phyloP scores from a whole-genome alignment of 2,888 invertebrate species.

The Scaptomyza parva region DNA sequence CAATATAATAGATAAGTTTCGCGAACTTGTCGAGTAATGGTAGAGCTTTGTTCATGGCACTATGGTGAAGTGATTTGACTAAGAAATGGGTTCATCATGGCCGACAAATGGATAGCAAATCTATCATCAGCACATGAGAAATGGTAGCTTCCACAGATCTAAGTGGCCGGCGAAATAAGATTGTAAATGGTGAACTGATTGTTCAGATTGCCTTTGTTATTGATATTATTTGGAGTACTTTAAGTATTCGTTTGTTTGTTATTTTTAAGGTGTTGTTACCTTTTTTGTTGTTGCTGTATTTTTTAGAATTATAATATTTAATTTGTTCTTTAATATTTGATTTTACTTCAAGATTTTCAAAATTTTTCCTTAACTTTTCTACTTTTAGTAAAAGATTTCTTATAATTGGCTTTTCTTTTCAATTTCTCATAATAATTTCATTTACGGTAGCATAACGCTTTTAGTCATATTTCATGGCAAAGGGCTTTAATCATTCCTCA shows the following conservation, averaged over 20 bases:
- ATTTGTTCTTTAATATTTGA: neutral
- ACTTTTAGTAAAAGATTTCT: neutral
- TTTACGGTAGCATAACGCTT: conserved; percentile 29
- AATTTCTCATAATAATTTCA: neutral
- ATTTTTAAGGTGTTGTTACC: too few relatives aligned
- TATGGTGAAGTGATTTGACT: conserved; percentile 22
- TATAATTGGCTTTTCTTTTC: neutral
- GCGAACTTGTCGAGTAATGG: conserved; percentile 24
- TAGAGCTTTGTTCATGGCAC: conserved; percentile 4
- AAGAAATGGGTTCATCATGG: conserved; percentile 37
- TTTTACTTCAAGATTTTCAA: too few relatives aligned
- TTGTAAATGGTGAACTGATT: conserved; percentile 26
- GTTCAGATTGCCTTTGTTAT: neutral
- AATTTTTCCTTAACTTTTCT: too few relatives aligned
- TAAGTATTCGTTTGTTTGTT: too few relatives aligned
- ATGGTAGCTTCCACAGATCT: conserved; percentile 15
- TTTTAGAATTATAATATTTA: neutral
- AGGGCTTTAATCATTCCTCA: conserved; percentile 12
- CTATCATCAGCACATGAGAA: conserved; percentile 29
- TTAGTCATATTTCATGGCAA: neutral
- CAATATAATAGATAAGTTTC: conserved; percentile 50
- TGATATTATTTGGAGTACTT: neutral
- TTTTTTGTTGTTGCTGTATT: too few relatives aligned
- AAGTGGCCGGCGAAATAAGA: conserved; percentile 20
- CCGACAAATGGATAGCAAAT: conserved; percentile 13